Evolutionary conservation across 2,797 vertebrate genomes (phyloP), one percentile per base, ranked within the genome.

Genomic region (Chloroceryle inda): DNA sequence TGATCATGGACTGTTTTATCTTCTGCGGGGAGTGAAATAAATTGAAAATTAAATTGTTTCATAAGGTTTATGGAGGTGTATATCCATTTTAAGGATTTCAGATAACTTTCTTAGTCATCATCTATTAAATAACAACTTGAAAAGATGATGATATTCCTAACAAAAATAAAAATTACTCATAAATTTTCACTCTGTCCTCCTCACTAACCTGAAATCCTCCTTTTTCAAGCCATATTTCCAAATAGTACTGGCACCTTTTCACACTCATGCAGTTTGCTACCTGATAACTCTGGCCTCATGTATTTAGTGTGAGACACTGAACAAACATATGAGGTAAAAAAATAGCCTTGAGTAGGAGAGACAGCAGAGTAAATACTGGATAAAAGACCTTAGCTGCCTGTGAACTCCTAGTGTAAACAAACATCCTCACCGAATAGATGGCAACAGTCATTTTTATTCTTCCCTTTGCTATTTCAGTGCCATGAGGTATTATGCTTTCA

Each of bases 21-120:
- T 89, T 78, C 67, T 74, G 20, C 19, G 14, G 24, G 76, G 44
- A 93, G 13, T 71, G 42, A 90, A 92, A 76, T 33, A 75, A 93
- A 9, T 33, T 45, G 50, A 82, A 50, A 86, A 81, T 64, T 84
- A 53, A 37, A 33, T 63, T 20, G 10, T 82, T 85, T 62, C 10
- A 31, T 27, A 21, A 20, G 9, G 12, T 69, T 68, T 26, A 38
- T 53, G n/a, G 59, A 68, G 35, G 3, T 55, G 26, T 52, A 52
- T 26, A 1, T 49, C 33, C 40, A 23, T 69, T 73, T 84, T 72
- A 55, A 52, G 16, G 13, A 21, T 72, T 71, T 37, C 8, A 23
- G 47, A 19, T 50, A 15, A 42, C 22, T 45, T 78, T 63, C 23
- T 29, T 85, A 27, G 33, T 23, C 2, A 11, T 50, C 6, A 24